Evolutionary conservation across 2,113 vertebrate genomes (phyloP), one percentile per base, ranked within the genome.

Genomic region (Ellobius talpinus): DNA sequence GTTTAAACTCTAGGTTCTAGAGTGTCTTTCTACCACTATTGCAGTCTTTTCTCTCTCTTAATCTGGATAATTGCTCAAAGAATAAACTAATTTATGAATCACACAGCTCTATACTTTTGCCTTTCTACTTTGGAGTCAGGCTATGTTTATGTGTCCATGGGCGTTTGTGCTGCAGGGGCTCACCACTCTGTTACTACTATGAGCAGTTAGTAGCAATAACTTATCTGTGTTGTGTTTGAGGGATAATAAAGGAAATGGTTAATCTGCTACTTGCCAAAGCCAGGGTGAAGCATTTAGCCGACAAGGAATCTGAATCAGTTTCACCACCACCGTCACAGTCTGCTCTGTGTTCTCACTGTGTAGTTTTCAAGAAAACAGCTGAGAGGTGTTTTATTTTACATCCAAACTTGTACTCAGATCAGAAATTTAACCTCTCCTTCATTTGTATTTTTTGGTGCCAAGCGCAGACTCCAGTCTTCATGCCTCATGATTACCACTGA

Each of bases 331-430:
- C n/a, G n/a, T n/a, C n/a, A n/a, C n/a, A 14, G 7, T 55, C 87
- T 81, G 23, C n/a, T 65, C 45, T 82, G 6, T n/a, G 24, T 61
- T 66, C 12, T 26, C 36, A 70, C 8, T 1, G 3, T 17, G 70
- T 14, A 42, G n/a, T 47, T 42, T 74, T 42, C 11, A 68, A 42
- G 81, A 29, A 68, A 26, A 76, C 45, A 66, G 42, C n/a, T 33
- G 50, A 91, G 42, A 88, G 50, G 24, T 87, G 21, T 16, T 89
- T 23, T 50, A 19, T 91, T 92, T 95, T 96, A 16, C 61, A 87
- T 82, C 87, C 65, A 74, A 45, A 52, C 63, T 23, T 88, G 36
- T 76, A 50, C 31, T 14, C 50, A 45, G 47, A 45, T 90, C 50
- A 87, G 55, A 89, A 68, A 87, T 65, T 6, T 31, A 58, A 39